Evolutionary conservation across 2,113 vertebrate species (phyloP).

Genomic region (Sinocyclocheilus maitianheensis): DNA sequence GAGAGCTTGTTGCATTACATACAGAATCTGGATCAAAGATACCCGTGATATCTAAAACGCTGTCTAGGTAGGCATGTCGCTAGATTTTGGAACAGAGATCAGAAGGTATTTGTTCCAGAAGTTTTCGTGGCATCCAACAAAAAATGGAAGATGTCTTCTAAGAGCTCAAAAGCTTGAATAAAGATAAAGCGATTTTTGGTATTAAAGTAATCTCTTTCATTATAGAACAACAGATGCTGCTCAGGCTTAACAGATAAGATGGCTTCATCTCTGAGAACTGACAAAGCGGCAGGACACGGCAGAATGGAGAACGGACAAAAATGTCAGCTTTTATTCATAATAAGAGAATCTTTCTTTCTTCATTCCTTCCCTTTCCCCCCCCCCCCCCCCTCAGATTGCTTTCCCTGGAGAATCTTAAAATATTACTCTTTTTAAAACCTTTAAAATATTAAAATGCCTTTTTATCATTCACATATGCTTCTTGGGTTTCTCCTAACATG

Average conservation of each 20-base stretch:
- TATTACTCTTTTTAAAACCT: neutral
- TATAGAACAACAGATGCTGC: slow-evolving; percentile 19
- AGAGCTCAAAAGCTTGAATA: slow-evolving; percentile 16
- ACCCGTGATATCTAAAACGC: neutral
- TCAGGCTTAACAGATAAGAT: slow-evolving; percentile 14
- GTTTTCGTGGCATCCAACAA: slow-evolving; percentile 9
- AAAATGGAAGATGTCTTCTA: neutral
- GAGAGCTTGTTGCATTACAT: neutral
- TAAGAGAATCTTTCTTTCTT: neutral
- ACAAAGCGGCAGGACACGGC: neutral
- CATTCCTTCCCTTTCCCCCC: neutral
- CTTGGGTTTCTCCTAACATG: neutral
- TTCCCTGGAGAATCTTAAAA: neutral
- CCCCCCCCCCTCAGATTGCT: neutral
- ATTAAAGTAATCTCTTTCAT: slow-evolving; percentile 26
- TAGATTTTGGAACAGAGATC: slow-evolving; percentile 2
- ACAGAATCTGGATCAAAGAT: neutral
- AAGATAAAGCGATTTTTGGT: slow-evolving; percentile 17
- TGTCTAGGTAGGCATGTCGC: neutral
- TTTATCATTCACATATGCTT: neutral
- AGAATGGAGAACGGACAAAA: neutral
- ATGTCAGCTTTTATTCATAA: slow-evolving; percentile 13
- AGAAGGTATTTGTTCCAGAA: neutral
- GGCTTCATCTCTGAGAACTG: slow-evolving; percentile 14
- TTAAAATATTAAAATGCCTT: neutral